Evolutionary conservation across 2,888 invertebrate genomes (phyloP), one percentile per base, ranked within the genome.

Genomic region (Drosophila rellima): DNA sequence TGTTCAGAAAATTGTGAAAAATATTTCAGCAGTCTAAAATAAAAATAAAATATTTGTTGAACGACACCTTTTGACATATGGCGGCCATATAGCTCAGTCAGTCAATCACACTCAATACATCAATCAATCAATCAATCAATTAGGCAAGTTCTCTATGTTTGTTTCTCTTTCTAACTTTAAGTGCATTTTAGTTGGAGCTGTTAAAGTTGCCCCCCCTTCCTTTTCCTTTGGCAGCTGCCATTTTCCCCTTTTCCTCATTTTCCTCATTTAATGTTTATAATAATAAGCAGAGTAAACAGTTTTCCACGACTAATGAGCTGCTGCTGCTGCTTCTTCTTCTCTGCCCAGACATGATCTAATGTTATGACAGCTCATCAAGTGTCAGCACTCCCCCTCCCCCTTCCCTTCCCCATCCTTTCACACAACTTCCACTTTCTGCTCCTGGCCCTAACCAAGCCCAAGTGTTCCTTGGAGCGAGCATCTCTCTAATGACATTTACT

Each of bases 311-410:
- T 86, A 86, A 86, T 86, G 85, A 86, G 89, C 69, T 74, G 51
- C 57, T 63, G 51, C 54, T 48, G 39, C 31, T 42, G 42, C 45
- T 52, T 33, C 44, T 71, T 26, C 45, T 31, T 3, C 18, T n/a
- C 70, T 64, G 40, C 69, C 47, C 70, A 76, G 78, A 78, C 79
- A 66, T 89, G 87, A 90, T 91, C 89, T 90, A 89, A 90, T 91
- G 91, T 90, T 91, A 91, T 90, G 91, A 91, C 90, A 90, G 90
- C 91, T 85, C 90, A 91, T 90, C 91, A 90, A 87, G 90, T 89
- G 90, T 87, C 89, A 86, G 89, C 63, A 48, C 35, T 8, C 33
- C 31, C 29, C 10, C 0, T 3, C 2, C 2, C 10, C 15, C 8
- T 60, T 11, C 2, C 1, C 56, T 65, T 15, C 52, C 29, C 52